A percentile compares a stretch with the other conserved stretches of the same genome.
Conservation (phyloP, 2,888 invertebrate species). For the Ethmia dodecea region DNA sequence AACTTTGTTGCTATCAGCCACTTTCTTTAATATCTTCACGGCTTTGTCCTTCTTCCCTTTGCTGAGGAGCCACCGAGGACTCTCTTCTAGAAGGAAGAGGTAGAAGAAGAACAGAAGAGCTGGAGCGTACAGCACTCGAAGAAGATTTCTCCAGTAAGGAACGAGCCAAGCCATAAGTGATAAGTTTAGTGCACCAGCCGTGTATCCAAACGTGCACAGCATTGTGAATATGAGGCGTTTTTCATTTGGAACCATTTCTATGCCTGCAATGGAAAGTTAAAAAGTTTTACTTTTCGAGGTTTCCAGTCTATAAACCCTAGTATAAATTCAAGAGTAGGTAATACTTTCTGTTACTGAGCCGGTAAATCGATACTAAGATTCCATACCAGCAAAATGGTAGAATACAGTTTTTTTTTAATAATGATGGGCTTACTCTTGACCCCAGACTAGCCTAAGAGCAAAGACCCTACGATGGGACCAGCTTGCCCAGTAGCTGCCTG, state of each 20-base stretch:
- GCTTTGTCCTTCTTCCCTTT: conserved; percentile 82
- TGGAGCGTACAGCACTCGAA: conserved; percentile 82
- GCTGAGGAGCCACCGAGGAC: conserved; percentile 88
- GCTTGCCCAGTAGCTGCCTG: too few relatives aligned
- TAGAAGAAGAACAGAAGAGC: conserved; percentile 81
- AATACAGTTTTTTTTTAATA: too few relatives aligned
- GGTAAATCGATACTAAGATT: too few relatives aligned
- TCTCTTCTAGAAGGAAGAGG: conserved; percentile 83
- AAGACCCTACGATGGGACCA: too few relatives aligned
- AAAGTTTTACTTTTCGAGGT: too few relatives aligned
- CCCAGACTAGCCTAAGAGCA: too few relatives aligned
- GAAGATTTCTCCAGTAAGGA: conserved; percentile 82
- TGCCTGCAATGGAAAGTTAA: conserved; percentile 40
- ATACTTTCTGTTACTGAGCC: too few relatives aligned
- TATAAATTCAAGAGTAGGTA: too few relatives aligned
- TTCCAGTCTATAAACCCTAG: too few relatives aligned
- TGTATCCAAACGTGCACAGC: conserved; percentile 38
- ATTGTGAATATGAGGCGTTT: conserved; percentile 45
- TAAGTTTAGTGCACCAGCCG: conserved; percentile 34
- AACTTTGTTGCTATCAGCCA: conserved; percentile 69
- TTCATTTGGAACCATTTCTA: conserved; percentile 51
- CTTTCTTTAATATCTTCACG: conserved; percentile 76
- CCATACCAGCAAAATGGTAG: too few relatives aligned
- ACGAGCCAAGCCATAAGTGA: conserved; percentile 51
- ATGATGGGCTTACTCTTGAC: too few relatives aligned